Percentiles rank a stretch among this genome's conserved stretches.
Conservation (phyloP, 1,140 invertebrate species). For the Drosophila equinoxialis region DNA sequence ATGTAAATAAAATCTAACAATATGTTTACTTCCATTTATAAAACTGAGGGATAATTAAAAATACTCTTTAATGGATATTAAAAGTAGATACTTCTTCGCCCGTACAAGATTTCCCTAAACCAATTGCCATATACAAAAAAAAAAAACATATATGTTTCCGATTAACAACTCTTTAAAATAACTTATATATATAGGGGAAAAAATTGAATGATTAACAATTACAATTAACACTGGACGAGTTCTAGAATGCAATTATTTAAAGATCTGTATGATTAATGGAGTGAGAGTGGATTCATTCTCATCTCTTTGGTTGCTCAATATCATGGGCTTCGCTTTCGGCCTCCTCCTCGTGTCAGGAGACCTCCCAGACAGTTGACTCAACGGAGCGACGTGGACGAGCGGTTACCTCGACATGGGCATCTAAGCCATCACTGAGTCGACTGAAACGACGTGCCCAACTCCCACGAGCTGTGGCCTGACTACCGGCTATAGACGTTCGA, state of each 20-base stretch:
- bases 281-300: slow-evolving; percentile 14
- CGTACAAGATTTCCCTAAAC: no score
- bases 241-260: background rate
- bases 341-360: slow-evolving; percentile 82
- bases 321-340: slow-evolving; percentile 43
- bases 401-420: slow-evolving; percentile 88
- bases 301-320: slow-evolving; percentile 38
- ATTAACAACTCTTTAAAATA: no score
- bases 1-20: no score
- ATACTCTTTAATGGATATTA: no score
- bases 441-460: slow-evolving; percentile 88
- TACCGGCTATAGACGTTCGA: slow-evolving; percentile 58
- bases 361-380: slow-evolving; percentile 82
- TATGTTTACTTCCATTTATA: no score
- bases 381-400: slow-evolving; percentile 83
- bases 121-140: no score
- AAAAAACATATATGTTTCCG: no score
- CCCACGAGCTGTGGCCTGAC: slow-evolving; percentile 78
- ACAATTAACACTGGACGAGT: background rate
- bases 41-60: no score
- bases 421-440: slow-evolving; percentile 88
- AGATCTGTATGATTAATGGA: background rate
- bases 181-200: no score
- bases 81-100: no score
- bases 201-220: no score